Percentiles rank a stretch among this genome's conserved stretches.
Evolutionary conservation across 2,888 invertebrate species (phyloP).

Genomic region (Leucophora obtusa): DNA sequence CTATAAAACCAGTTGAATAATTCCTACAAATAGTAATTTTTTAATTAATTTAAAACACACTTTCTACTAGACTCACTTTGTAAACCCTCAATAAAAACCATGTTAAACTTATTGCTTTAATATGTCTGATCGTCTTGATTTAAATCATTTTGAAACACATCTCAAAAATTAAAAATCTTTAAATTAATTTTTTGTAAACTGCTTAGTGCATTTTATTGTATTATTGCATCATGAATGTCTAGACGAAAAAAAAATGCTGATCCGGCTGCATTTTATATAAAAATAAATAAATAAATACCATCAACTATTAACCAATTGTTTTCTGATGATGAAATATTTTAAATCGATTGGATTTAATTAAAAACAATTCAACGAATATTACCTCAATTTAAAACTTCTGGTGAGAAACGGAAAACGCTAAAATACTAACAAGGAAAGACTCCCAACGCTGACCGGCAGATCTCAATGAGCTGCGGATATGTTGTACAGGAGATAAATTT

Average conservation of each 20-base stretch:
- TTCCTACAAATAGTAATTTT: too few relatives aligned
- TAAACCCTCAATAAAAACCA: not conserved
- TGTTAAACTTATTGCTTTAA: conserved; percentile 13
- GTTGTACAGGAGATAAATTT: too few relatives aligned
- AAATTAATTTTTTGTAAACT: not conserved
- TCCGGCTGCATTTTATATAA: not conserved
- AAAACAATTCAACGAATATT: too few relatives aligned
- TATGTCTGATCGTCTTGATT: not conserved
- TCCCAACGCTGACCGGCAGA: too few relatives aligned
- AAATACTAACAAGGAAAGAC: too few relatives aligned
- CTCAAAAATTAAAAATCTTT: too few relatives aligned
- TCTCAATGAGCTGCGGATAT: too few relatives aligned
- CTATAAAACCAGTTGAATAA: too few relatives aligned
- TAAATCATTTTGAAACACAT: conserved; percentile 9
- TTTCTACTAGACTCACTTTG: not conserved
- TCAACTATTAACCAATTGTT: conserved; percentile 19
- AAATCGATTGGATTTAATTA: too few relatives aligned
- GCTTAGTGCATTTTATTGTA: conserved; percentile 40
- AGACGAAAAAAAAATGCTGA: conserved; percentile 35
- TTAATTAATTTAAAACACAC: not conserved
- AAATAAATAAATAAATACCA: conserved; percentile 2
- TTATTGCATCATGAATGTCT: conserved; percentile 58
- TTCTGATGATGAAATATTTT: too few relatives aligned
- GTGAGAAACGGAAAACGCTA: too few relatives aligned
- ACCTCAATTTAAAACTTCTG: too few relatives aligned